Percentiles rank a stretch among this genome's conserved stretches.
These are phyloP conservation scores for Gorsachius goisagi DNA, from an alignment of 2,113 vertebrate genomes.

Conservation along the genomic window DNA sequence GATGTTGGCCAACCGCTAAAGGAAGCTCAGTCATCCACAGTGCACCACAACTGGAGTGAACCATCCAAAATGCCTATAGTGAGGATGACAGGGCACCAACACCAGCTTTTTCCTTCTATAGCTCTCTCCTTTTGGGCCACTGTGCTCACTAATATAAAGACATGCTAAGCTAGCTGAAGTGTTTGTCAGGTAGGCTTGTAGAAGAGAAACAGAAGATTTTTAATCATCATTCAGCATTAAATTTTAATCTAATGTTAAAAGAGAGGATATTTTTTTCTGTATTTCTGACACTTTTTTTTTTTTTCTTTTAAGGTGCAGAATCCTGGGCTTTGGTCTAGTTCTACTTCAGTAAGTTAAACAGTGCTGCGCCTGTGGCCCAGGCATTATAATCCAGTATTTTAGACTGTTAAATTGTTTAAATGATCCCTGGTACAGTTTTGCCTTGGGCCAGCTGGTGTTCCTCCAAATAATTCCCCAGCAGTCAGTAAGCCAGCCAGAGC, in stretches of 20 bases:
- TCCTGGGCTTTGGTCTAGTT: slow-evolving; percentile 42
- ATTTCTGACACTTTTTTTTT: slow-evolving; percentile 32
- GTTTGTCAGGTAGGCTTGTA: slow-evolving; percentile 77
- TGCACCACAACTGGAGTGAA: background rate
- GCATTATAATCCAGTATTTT: background rate
- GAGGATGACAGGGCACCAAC: background rate
- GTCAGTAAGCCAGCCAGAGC: background rate
- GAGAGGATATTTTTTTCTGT: background rate
- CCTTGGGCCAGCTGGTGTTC: background rate
- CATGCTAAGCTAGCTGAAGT: slow-evolving; percentile 56
- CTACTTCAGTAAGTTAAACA: background rate
- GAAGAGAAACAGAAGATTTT: slow-evolving; percentile 79
- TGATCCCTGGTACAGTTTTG: background rate
- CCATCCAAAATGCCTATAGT: background rate
- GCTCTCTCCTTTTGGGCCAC: background rate
- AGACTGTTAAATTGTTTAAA: background rate
- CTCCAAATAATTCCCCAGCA: background rate
- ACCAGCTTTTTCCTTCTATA: background rate
- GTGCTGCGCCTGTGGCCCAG: background rate
- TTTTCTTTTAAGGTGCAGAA: slow-evolving; percentile 77
- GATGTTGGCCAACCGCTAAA: background rate
- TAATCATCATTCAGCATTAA: slow-evolving; percentile 56
- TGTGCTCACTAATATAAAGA: background rate
- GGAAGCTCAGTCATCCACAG: background rate
- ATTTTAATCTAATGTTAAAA: background rate